Evolutionary conservation across 1,140 invertebrate genomes (phyloP), one percentile per base, ranked within the genome.

Genomic region (Epicauta chinensis): DNA sequence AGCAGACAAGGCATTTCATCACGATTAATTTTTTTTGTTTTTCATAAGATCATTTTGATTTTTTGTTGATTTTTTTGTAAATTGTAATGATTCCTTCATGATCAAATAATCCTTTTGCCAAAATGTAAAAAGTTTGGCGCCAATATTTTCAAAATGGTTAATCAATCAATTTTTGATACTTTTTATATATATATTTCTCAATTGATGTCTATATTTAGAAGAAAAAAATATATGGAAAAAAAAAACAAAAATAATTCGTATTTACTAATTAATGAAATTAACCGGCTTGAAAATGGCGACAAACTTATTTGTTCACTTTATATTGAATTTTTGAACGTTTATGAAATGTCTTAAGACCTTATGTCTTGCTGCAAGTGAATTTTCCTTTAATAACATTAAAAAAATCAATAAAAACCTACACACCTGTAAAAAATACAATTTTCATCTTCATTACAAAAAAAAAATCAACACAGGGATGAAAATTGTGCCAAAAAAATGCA

Each of bases 1-100:
- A 66, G 65, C 66, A 68, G 65, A 65, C 62, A 65, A 69, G 68
- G 60, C 68, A 68, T 70, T 70, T 69, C 67, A 69, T 65, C 52
- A 55, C 35, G 58, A 35, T 53, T 51, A 30, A 44, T 49, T 54
- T 54, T 23, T 35, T 16, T 53, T 54, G 11, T 38, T 23, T 23
- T 7, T 37, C 4, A 23, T 23, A 7, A 23, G 23, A 1, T 2
- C 3, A 38, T 30, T 29, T 14, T 36, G 31, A 14, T 15, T 47
- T 9, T 13, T 48, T 38, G 11, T 48, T 55, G 38, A 44, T 42
- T 42, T 39, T 10, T 47, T 29, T 49, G 42, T 57, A 53, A 49
- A 31, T 16, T 46, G 44, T 39, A 42, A 45, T 42, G 10, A 50
- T 32, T 52, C 30, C 34, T 54, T 46, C 38, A 49, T 41, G 39